Percentiles rank a stretch among this genome's conserved stretches.
phyloP scores from a whole-genome alignment of 2,888 invertebrate genomes.

The Trissolcus brochymenae region DNA sequence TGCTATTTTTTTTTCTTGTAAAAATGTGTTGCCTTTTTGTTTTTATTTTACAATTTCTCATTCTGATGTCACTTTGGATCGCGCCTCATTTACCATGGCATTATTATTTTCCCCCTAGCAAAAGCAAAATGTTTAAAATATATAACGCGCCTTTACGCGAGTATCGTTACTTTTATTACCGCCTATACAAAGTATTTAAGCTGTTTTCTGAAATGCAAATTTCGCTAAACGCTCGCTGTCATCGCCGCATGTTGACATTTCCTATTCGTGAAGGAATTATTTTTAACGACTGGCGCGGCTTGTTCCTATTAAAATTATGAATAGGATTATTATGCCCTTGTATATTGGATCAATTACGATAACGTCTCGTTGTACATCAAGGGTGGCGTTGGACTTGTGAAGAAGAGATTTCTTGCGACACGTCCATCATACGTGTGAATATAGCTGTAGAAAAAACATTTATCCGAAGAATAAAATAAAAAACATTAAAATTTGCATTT shows the following conservation, averaged over 20 bases:
- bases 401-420: constrained; percentile 20
- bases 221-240: constrained; percentile 47
- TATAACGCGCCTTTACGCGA: constrained; percentile 20
- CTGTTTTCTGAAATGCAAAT: constrained; percentile 50
- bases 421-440: neutral
- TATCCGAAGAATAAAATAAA: no score
- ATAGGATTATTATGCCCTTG: constrained; percentile 61
- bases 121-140: constrained; percentile 34
- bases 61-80: constrained; percentile 19
- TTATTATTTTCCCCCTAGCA: constrained; percentile 28
- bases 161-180: constrained; percentile 53
- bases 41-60: neutral
- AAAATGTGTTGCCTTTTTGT: neutral
- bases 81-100: constrained; percentile 21
- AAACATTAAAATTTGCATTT: no score
- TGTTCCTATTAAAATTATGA: constrained; percentile 61
- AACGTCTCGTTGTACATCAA: constrained; percentile 54
- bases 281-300: constrained; percentile 54
- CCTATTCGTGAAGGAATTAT: constrained; percentile 47
- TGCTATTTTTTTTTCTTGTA: neutral
- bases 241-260: constrained; percentile 53
- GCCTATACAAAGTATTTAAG: constrained; percentile 36
- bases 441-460: neutral
- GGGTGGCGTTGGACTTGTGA: constrained; percentile 33
- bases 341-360: constrained; percentile 62